Percentiles rank a stretch among this genome's conserved stretches.
phyloP scores from a whole-genome alignment of 1,140 invertebrate genomes.

The Ladona fulva region DNA sequence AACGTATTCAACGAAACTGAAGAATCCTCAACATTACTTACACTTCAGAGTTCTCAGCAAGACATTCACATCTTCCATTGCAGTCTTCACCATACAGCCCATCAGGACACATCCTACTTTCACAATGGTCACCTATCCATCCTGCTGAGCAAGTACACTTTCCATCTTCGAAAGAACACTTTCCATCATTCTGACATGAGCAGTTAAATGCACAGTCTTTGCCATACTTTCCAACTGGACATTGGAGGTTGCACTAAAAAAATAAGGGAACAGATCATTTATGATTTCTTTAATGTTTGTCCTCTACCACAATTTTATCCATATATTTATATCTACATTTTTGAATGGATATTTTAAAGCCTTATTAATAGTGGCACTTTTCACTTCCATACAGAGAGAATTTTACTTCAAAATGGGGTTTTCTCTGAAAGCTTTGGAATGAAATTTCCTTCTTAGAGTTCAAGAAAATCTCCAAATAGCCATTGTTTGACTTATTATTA shows the following conservation, averaged over 20 bases:
- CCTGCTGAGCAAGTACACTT: conserved; percentile 62
- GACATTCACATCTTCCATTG: conserved; percentile 63
- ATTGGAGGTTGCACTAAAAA: conserved; percentile 63
- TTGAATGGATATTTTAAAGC: too few species aligned
- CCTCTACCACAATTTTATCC: too few species aligned
- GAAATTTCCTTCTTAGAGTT: too few species aligned
- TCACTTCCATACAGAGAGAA: too few species aligned
- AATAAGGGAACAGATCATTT: conserved; percentile 17
- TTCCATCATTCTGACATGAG: conserved; percentile 65
- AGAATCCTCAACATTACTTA: conserved; percentile 32
- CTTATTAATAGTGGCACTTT: too few species aligned
- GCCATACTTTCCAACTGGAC: conserved; percentile 66
- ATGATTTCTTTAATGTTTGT: too few species aligned
- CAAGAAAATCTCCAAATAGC: too few species aligned
- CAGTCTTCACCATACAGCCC: conserved; percentile 62
- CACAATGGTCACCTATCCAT: conserved; percentile 64
- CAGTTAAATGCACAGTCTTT: conserved; percentile 63
- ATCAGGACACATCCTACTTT: conserved; percentile 52
- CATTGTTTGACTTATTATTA: too few species aligned
- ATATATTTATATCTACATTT: too few species aligned
- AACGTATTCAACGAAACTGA: conserved; percentile 15
- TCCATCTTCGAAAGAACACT: conserved; percentile 59
- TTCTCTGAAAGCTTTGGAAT: too few species aligned
- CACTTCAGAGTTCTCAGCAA: conserved; percentile 58
- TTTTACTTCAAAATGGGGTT: too few species aligned